Evolutionary conservation across 2,888 invertebrate genomes (phyloP), one percentile per base, ranked within the genome.

Genomic region (Monochamus alternatus): DNA sequence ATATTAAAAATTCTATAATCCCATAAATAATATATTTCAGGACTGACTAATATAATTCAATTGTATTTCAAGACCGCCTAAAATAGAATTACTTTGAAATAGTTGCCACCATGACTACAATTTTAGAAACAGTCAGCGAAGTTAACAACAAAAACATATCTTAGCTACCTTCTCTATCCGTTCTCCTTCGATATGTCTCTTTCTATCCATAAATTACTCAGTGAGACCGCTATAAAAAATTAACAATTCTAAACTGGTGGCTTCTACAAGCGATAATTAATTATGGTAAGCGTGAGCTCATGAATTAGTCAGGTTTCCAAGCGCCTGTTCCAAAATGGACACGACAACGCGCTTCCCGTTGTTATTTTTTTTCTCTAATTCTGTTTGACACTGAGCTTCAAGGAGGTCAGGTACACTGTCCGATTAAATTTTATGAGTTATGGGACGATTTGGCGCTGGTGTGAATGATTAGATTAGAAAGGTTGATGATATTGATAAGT

Each of bases 251-350:
- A 59, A 44, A 9, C 68, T 43, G 52, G 59, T 59, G 68, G 59
- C 10, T 8, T 44, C 44, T 14, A n/a, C 52, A 59, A 69, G 59
- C 38, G 38, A 38, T 71, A 71, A 71, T 71, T 71, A 71, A 63
- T 63, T 71, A 71, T 71, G 71, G 71, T 44, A 59, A 71, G 14
- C n/a, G 62, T 12, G 44, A 10, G n/a, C 38, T 63, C 71, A 63
- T 63, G 71, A 71, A 63, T 71, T 59, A 69, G 69, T 69, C 60
- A 69, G 38, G 3, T 47, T 65, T 68, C 55, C 55, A 58, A 58
- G 58, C 38, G 68, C 44, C 43, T 58, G 69, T 31, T 69, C 47
- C 22, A 12, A 68, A 59, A 65, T 64, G n/a, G 44, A 14, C 64
- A 63, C 62, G 62, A 38, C 62, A 65, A 65, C 64, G 47, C 30